phyloP scores from a whole-genome alignment of 2,113 vertebrate species.

The Zosterops lateralis region DNA sequence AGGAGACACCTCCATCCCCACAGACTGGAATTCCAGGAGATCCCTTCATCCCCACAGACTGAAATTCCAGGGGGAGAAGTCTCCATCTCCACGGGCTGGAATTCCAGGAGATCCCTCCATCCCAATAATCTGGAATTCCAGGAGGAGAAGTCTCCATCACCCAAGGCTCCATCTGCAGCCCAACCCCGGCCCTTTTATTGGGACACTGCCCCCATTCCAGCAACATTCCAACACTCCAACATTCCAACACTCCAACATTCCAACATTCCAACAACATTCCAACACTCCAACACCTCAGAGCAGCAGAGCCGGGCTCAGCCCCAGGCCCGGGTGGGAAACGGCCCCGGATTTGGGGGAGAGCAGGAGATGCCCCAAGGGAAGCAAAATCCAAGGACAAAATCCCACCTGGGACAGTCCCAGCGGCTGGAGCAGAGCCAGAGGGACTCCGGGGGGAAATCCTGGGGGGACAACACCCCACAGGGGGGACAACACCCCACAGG shows the following conservation, averaged over 20 bases:
- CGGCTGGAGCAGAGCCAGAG: neutral
- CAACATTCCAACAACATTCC: too few relatives aligned
- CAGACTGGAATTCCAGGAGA: too few relatives aligned
- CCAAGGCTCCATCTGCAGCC: neutral
- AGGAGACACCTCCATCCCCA: too few relatives aligned
- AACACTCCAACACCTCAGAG: neutral
- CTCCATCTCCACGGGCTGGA: neutral
- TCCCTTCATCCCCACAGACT: too few relatives aligned
- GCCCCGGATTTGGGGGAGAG: neutral
- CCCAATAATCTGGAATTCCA: too few relatives aligned
- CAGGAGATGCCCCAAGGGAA: neutral
- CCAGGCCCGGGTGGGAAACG: neutral
- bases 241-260: too few relatives aligned
- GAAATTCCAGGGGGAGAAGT: neutral
- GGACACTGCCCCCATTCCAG: neutral
- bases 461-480: neutral
- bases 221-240: neutral
- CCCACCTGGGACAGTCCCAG: neutral
- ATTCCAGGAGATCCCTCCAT: neutral
- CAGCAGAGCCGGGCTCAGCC: neutral
- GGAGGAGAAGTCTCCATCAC: neutral
- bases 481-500: too few relatives aligned
- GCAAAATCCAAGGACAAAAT: fast-evolving
- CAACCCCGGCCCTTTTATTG: neutral
- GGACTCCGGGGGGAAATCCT: neutral